Evolutionary conservation across 2,888 invertebrate genomes (phyloP), one percentile per base, ranked within the genome.

Genomic region (Resseliella maxima): DNA sequence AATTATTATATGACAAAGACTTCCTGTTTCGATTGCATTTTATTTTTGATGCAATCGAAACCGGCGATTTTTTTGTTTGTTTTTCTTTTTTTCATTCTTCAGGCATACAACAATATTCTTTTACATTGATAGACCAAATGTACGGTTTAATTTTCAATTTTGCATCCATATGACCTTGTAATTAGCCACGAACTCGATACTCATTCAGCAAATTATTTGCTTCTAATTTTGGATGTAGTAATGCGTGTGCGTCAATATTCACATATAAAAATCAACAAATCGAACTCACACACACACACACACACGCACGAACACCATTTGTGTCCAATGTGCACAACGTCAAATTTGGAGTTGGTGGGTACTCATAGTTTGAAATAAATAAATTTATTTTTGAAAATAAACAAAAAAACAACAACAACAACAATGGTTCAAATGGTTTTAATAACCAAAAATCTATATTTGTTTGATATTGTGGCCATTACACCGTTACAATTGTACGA

Each of bases 21-120:
- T 72, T 72, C 72, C 72, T 72, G 31, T 72, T 72, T 72, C 72
- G 31, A 72, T 72, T 72, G 31, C 72, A 72, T 31, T 72, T 31
- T 50, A 15, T 31, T 72, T 6, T 72, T 72, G 72, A 72, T 72
- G 72, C 72, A 72, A 72, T 72, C 31, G 31, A 50, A 59, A 59
- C 24, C 5, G 59, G 3, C 59, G 24, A 12, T 24, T 21, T 41
- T 41, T 41, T 41, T 12, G 41, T 41, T 8, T 59, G 59, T 24
- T 5, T 24, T 59, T 59, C 2, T 59, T 27, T 59, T 2, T 59
- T 21, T 21, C 50, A 50, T 50, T 12, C 50, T 18, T 12, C 21
- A 21, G 21, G 41, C 41, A 41, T 8, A 41, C 41, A 41, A 50
- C 15, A 50, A 50, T 59, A 24, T 24, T 6, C 24, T 50, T 50